Conservation (phyloP, 1,140 invertebrate species). For the Ceratosolen fusciceps region DNA sequence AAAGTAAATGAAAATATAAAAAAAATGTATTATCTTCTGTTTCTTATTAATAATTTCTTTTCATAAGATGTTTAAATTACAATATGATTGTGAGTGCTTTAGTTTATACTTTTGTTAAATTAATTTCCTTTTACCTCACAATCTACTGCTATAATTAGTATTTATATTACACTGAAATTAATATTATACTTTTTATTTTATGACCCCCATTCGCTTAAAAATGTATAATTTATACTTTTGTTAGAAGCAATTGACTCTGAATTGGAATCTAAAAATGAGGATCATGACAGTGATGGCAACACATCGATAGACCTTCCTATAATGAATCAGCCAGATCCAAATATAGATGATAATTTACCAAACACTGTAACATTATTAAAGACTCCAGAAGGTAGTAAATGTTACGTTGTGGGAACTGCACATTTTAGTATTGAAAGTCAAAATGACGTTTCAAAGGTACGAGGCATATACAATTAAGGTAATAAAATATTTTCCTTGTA, state of each 20-base stretch:
- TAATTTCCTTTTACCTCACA: too few species aligned
- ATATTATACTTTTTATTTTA: neutral
- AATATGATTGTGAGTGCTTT: neutral
- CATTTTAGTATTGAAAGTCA: slow-evolving; percentile 95
- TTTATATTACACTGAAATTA: too few species aligned
- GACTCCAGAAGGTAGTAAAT: slow-evolving; percentile 84
- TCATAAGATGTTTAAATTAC: neutral
- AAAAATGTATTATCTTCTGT: too few species aligned
- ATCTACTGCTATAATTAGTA: too few species aligned
- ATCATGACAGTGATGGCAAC: slow-evolving; percentile 44
- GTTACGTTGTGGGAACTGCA: slow-evolving; percentile 96
- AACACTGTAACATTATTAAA: slow-evolving; percentile 86
- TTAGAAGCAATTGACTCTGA: slow-evolving; percentile 60
- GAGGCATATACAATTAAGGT: neutral
- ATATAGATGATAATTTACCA: slow-evolving; percentile 81
- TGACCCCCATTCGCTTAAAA: too few species aligned
- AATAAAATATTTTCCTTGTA: neutral
- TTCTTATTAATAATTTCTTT: neutral
- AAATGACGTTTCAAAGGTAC: slow-evolving; percentile 90
- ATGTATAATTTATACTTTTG: too few species aligned
- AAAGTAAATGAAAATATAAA: neutral
- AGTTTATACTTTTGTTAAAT: neutral
- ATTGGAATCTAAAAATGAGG: slow-evolving; percentile 56
- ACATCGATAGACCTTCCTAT: neutral
- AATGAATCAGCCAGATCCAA: slow-evolving; percentile 54